phyloP scores from a whole-genome alignment of 2,888 invertebrate genomes.

The Polydrusus pterygomalis region DNA sequence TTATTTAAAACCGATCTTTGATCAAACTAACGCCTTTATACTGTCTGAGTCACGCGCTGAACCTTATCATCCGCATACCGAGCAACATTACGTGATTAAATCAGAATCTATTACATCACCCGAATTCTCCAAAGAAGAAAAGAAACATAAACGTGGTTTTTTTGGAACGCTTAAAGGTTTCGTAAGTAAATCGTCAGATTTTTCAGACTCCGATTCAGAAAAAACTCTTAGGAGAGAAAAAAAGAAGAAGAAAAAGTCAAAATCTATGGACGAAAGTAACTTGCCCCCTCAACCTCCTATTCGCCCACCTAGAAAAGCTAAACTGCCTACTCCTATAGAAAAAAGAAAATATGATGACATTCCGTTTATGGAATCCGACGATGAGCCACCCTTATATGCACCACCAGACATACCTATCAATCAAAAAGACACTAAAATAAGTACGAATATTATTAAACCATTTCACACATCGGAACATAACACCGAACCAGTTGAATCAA shows the following conservation, averaged over 20 bases:
- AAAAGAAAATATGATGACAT: conserved; percentile 65
- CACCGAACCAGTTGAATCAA: conserved; percentile 22
- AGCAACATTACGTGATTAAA: conserved; percentile 58
- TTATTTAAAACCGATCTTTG: conserved; percentile 59
- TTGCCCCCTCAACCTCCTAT: conserved; percentile 61
- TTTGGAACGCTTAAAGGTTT: conserved; percentile 70
- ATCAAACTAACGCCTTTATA: conserved; percentile 70
- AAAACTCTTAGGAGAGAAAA: conserved; percentile 66
- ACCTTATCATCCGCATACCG: conserved; percentile 64
- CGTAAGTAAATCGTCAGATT: conserved; percentile 69
- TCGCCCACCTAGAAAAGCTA: conserved; percentile 66
- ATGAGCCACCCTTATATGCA: conserved; percentile 55
- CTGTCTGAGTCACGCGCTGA: conserved; percentile 68
- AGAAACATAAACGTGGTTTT: conserved; percentile 68
- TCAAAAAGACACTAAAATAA: conserved; percentile 20
- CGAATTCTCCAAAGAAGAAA: conserved; percentile 63
- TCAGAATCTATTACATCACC: conserved; percentile 56
- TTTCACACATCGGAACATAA: conserved; percentile 33
- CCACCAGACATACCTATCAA: conserved; percentile 51
- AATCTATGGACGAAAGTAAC: conserved; percentile 58
- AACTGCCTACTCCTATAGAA: conserved; percentile 65
- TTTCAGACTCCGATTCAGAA: conserved; percentile 70
- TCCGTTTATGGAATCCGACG: conserved; percentile 66
- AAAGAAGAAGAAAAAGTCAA: conserved; percentile 61
- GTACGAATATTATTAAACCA: conserved; percentile 18